Evolutionary conservation across 2,797 vertebrate species (phyloP), one percentile per base, ranked within the genome.

Genomic region (Urosaurus nigricauda): DNA sequence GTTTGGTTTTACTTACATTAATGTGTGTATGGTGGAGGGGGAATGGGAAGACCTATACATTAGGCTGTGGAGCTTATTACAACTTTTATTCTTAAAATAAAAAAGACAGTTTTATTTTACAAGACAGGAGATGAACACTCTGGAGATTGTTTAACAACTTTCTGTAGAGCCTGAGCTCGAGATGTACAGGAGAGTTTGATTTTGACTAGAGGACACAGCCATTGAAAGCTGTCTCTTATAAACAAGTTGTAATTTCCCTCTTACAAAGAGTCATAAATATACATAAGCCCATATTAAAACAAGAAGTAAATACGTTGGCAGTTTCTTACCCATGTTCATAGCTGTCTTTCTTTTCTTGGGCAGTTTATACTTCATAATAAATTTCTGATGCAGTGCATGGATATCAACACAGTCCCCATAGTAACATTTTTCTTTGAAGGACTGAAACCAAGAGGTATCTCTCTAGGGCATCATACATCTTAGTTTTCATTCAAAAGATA

Each of bases 381-480:
- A 94, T 95, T 95, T 86, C 83, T 93, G 93, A 95, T 95, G 92
- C 0, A 77, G 94, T 94, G 92, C 93, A 93, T 94, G 94, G 91
- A 82, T 96, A 95, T 92, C 89, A 93, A 88, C 85, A 92, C 56
- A 88, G 21, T 94, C 93, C 96, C 96, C 95, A 96, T 95, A 88
- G 93, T 92, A 94, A 94, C 94, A 95, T 96, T 96, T 96, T 93
- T 95, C 93, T 96, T 96, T 94, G 92, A 95, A 97, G 90, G 93
- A 92, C 93, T 96, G 93, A 95, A 96, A 96, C 90, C 86, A 93
- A 94, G 91, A 92, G 83, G 88, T 93, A 91, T 95, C 95, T 96
- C 95, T 95, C 94, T 24, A 21, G 94, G 95, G 94, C 92, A 95
- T 96, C 92, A 94, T 96, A 95, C 96, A 96, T 96, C 95, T 96